A percentile compares a stretch with the other conserved stretches of the same genome.
Conservation (phyloP, 2,797 vertebrate genomes). For the Linurgus olivaceus region DNA sequence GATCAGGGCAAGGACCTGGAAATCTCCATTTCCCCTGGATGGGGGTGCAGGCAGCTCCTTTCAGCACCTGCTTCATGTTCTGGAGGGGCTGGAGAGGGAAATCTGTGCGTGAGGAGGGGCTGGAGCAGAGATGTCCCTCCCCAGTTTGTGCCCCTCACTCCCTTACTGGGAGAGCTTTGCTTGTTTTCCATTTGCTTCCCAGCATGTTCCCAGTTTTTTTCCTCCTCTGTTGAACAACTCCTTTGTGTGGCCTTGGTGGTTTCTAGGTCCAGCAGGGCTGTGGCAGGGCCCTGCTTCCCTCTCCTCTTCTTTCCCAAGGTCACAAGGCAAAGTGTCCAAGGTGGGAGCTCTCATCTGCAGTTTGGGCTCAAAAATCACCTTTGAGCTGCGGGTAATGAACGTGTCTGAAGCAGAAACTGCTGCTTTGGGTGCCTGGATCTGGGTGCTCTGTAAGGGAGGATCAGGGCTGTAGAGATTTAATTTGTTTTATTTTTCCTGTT, state of each 20-base stretch:
- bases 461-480: neutral
- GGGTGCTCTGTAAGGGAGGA: neutral
- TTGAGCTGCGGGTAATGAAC: neutral
- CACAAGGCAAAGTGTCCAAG: neutral
- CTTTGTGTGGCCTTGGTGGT: neutral
- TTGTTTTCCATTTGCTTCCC: neutral
- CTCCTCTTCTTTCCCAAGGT: neutral
- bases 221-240: neutral
- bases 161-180: slow-evolving; percentile 2
- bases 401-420: neutral
- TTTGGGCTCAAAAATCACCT: neutral
- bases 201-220: neutral
- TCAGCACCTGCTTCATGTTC: rapidly evolving
- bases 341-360: neutral
- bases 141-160: neutral
- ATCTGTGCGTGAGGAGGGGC: rapidly evolving
- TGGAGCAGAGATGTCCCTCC: neutral
- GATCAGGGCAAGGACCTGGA: neutral
- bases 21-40: rapidly evolving
- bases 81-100: neutral
- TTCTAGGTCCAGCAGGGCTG: neutral
- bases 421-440: neutral
- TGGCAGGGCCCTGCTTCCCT: neutral
- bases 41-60: neutral
- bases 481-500: neutral